Evolutionary conservation across 2,888 invertebrate species (phyloP), one percentile per base, ranked within the genome.

Genomic region (Sphinx pinastri): DNA sequence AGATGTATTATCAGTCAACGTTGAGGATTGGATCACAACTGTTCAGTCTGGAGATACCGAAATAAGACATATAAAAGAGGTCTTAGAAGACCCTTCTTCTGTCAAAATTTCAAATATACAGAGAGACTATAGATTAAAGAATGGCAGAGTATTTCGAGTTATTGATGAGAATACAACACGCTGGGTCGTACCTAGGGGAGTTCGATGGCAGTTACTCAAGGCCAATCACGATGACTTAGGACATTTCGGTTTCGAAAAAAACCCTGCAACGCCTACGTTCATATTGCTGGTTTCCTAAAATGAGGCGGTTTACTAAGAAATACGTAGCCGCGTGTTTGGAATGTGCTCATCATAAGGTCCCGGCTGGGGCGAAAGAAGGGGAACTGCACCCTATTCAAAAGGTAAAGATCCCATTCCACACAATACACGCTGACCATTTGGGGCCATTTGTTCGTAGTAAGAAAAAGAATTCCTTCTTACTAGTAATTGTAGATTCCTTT

Each of bases 161-260:
- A n/a, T 54, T n/a, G 16, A 54, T n/a, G 54, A 54, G 8, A 16
- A 16, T 54, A 54, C 54, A 16, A n/a, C 16, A 16, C n/a, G 54
- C n/a, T 54, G 54, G 54, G n/a, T 54, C 8, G 54, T 54, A n/a
- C 54, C 54, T n/a, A n/a, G 54, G 25, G 63, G 67, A n/a, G 72
- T 71, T 31, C 67, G 75, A 14, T 76, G 74, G 72, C 72, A 71
- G 14, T 57, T 76, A 10, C 63, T 72, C 14, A 71, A 72, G 25
- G 47, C 59, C 38, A 73, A 70, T 45, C 76, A 75, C 59, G 74
- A 76, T 51, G 76, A 76, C 7, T 51, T 72, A 14, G 76, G 76
- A 5, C 76, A 76, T 67, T 73, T 72, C 60, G 69, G 69, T 0
- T 19, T 70, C 2, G 74, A 76, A 7, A 71, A 58, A 16, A 54